Base-by-base conservation (phyloP, 2,888 invertebrate species). In the Laspeyria flexula region DNA sequence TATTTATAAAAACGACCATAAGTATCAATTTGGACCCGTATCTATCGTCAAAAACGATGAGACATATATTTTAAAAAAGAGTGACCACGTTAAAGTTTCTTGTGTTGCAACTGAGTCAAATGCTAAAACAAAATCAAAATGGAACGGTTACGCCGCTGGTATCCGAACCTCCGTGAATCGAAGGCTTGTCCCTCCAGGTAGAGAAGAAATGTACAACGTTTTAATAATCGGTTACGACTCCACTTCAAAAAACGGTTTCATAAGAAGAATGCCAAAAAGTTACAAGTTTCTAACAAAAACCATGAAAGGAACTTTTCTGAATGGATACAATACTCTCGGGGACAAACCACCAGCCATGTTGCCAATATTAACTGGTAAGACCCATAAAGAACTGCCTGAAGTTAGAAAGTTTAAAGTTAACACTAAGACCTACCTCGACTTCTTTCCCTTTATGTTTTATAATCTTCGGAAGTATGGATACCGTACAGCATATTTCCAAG, bases 211-310 rank as follows among this genome's bases (percentile, higher is more conserved):
- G 0, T 12, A 81, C 34, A 97, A 97, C 79, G 95, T 98, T 0
- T 82, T 98, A 0, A 97, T 98, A 92, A 94, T 97, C 58, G 98
- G 97, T 0, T 96, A 97, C 71, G 98, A 99, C 85, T 98, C 98
- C 0, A 85, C 98, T 0, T 97, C 98, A 0, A 93, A 95, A 39
- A 96, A 97, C 84, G 95, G 96, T 1, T 97, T 96, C 70, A 95
- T 96, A 38, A 92, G 97, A 23, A 96, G 96, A 73, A 88, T 98
- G 69, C 97, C 97, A 0, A 94, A 95, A 65, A 95, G 95, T 13
- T 96, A 96, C 74, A 90, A 93, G n/a, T 95, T 95, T 75, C 79
- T 98, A 23, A 94, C 91, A 1, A 90, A 95, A 1, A 45, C 55
- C 3, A 10, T 67, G 6, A 16, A 60, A 1, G 70, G 60, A 1